A percentile compares a stretch with the other conserved stretches of the same genome.
These are phyloP conservation scores for Conistra vaccinii DNA, from an alignment of 2,888 invertebrate genomes.

Conservation along the genomic window DNA sequence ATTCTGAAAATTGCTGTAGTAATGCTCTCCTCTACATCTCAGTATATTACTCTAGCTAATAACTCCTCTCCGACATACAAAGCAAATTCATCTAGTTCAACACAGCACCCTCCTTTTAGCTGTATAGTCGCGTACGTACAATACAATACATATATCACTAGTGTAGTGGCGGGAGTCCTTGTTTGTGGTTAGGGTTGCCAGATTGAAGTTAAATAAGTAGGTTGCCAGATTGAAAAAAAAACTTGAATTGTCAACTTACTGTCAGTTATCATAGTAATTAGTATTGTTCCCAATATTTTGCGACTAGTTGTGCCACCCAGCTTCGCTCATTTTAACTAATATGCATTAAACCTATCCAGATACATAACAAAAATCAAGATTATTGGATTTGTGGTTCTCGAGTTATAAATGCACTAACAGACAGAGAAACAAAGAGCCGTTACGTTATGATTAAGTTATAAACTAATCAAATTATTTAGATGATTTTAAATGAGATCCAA, in stretches of 20 bases:
- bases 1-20: conserved; percentile 12
- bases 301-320: not conserved
- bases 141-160: conserved; percentile 34
- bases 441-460: not conserved
- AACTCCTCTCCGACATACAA: conserved; percentile 45
- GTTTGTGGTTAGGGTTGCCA: conserved; percentile 43
- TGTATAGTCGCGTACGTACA: conserved; percentile 38
- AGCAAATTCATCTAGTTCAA: conserved; percentile 57
- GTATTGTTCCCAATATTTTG: not conserved
- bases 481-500: not conserved
- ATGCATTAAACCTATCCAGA: not conserved
- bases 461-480: not conserved
- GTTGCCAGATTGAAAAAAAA: conserved; percentile 9
- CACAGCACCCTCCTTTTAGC: conserved; percentile 45
- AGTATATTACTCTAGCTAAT: conserved; percentile 35
- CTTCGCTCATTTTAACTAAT: not conserved
- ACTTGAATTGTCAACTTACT: not conserved
- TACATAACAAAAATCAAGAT: not conserved
- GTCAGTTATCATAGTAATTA: not conserved
- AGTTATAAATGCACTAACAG: not conserved
- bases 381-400: not conserved
- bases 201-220: not conserved
- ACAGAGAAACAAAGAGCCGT: not conserved
- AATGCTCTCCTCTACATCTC: conserved; percentile 17
- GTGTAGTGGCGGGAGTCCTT: conserved; percentile 23